Conservation (phyloP, 2,888 invertebrate genomes). For the Drosophila prolongata region DNA sequence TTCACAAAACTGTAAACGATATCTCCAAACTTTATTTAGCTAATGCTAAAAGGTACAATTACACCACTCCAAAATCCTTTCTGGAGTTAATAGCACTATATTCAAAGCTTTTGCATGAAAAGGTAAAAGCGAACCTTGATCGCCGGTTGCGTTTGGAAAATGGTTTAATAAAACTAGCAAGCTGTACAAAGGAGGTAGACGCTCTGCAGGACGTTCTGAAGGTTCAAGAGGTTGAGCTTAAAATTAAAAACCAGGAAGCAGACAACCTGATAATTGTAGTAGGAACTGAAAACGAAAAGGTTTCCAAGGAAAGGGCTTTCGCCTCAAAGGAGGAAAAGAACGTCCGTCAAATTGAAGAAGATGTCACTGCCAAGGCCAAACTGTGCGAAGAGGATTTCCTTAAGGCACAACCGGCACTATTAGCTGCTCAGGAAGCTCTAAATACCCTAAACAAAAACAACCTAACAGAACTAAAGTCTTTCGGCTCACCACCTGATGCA, state of each 20-base stretch:
- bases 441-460: constrained; percentile 97
- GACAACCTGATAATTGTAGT: constrained; percentile 94
- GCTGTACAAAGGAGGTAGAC: constrained; percentile 94
- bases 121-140: constrained; percentile 88
- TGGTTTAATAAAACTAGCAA: constrained; percentile 93
- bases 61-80: constrained; percentile 98
- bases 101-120: constrained; percentile 89
- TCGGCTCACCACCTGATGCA: constrained; percentile 95
- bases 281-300: constrained; percentile 95
- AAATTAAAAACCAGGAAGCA: constrained; percentile 95
- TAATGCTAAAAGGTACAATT: constrained; percentile 96
- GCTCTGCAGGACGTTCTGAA: constrained; percentile 90
- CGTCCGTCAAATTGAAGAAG: constrained; percentile 94
- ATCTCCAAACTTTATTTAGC: constrained; percentile 92
- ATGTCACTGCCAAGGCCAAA: constrained; percentile 92
- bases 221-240: constrained; percentile 92
- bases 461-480: constrained; percentile 96
- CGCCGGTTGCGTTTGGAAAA: constrained; percentile 93
- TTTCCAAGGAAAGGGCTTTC: constrained; percentile 93
- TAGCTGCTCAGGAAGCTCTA: constrained; percentile 95
- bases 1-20: constrained; percentile 94
- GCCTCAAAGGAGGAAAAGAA: constrained; percentile 94
- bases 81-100: constrained; percentile 95
- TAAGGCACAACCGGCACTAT: constrained; percentile 95
- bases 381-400: constrained; percentile 95